phyloP scores from a whole-genome alignment of 92 coral and sea anemone species.

The Micromussa lordhowensis region DNA sequence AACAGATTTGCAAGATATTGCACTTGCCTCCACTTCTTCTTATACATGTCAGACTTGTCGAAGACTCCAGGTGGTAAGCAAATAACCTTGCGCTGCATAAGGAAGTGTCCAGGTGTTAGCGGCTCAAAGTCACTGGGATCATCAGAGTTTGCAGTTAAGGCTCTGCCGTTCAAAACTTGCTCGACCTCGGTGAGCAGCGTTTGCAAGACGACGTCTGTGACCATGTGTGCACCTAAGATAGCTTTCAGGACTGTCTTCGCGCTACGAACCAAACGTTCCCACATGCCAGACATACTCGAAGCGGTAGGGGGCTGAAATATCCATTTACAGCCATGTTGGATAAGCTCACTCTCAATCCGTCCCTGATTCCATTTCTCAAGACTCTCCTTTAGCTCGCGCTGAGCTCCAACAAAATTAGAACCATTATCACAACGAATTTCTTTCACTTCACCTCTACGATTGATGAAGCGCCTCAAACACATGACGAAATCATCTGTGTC shows the following conservation, averaged over 20 bases:
- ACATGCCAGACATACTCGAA: constrained; percentile 72
- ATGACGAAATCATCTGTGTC: constrained; percentile 45
- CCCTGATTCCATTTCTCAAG: constrained; percentile 66
- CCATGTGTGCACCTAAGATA: constrained; percentile 13
- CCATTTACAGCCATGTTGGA: constrained; percentile 64
- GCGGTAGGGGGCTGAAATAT: constrained; percentile 75
- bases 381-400: constrained; percentile 74
- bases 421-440: constrained; percentile 66
- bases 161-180: constrained; percentile 48
- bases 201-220: constrained; percentile 30
- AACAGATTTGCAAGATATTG: constrained; percentile 52
- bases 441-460: too few relatives aligned
- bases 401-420: constrained; percentile 74
- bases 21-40: constrained; percentile 61
- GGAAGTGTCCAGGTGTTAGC: constrained; percentile 57
- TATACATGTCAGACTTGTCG: constrained; percentile 31
- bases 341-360: constrained; percentile 49
- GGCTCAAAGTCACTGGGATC: constrained; percentile 59
- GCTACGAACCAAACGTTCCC: constrained; percentile 61
- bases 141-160: constrained; percentile 55
- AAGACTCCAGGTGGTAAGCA: constrained; percentile 67
- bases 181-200: constrained; percentile 56
- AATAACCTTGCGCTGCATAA: constrained; percentile 54
- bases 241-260: constrained; percentile 33
- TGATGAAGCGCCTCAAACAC: too few relatives aligned